A percentile compares a stretch with the other conserved stretches of the same genome.
Evolutionary conservation across 1,140 invertebrate species (phyloP).

Genomic region (Spodoptera litura): DNA sequence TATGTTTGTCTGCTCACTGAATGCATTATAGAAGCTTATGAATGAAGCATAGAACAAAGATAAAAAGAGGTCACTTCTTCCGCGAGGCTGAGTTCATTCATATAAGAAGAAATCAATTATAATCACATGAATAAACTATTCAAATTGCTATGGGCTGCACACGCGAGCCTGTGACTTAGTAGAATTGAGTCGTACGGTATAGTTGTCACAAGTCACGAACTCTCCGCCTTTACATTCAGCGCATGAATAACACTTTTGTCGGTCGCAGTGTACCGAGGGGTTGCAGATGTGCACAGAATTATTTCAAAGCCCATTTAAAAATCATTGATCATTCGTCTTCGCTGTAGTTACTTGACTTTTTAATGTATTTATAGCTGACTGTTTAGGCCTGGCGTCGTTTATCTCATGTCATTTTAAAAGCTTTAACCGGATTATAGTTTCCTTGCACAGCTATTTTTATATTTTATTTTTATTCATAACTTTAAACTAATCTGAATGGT

Average conservation of each 20-base stretch:
- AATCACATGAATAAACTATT: constrained; percentile 66
- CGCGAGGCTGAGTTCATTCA: constrained; percentile 54
- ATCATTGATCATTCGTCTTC: constrained; percentile 40
- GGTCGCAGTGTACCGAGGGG: constrained; percentile 26
- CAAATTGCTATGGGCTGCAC: constrained; percentile 47
- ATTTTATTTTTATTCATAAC: constrained; percentile 1
- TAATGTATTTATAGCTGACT: constrained; percentile 35
- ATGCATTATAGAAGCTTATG: constrained; percentile 26
- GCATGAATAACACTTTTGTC: constrained; percentile 52
- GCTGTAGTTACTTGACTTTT: constrained; percentile 24
- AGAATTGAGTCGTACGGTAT: constrained; percentile 44
- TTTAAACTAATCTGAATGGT: not conserved
- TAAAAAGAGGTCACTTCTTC: constrained; percentile 58
- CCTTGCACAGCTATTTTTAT: constrained; percentile 16
- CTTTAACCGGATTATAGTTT: constrained; percentile 35
- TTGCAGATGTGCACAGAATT: constrained; percentile 47
- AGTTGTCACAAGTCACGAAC: constrained; percentile 54
- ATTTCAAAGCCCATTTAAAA: constrained; percentile 44
- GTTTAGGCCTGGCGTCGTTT: constrained; percentile 34
- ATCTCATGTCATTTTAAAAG: constrained; percentile 25
- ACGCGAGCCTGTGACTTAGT: constrained; percentile 53
- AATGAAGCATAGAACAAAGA: constrained; percentile 47
- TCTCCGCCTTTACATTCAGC: constrained; percentile 48
- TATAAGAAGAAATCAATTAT: constrained; percentile 71
- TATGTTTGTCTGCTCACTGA: constrained; percentile 37